Percentiles rank a stretch among this genome's conserved stretches.
Evolutionary conservation across 2,888 invertebrate species (phyloP).

Genomic region (Leucophora obtusa): DNA sequence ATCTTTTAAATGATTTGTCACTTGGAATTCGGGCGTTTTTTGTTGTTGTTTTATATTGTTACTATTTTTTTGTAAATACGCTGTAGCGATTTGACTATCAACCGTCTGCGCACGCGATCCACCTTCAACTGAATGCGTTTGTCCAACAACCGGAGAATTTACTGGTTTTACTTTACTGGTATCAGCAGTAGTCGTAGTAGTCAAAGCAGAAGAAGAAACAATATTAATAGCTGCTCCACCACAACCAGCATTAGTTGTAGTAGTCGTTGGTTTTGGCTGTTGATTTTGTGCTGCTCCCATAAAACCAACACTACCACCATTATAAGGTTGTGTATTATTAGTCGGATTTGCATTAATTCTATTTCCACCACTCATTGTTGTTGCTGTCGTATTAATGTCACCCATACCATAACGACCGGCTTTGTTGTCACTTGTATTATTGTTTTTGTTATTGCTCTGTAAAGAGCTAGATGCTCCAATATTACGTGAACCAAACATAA

Average conservation of each 20-base stretch:
- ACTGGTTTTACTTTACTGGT: conserved; percentile 65
- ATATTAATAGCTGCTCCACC: conserved; percentile 53
- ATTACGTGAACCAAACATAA: conserved; percentile 56
- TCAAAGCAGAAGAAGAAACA: conserved; percentile 38
- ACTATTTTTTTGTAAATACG: conserved; percentile 37
- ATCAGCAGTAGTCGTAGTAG: conserved; percentile 45
- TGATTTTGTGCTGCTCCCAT: conserved; percentile 58
- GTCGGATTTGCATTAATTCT: conserved; percentile 55
- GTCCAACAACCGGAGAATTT: conserved; percentile 69
- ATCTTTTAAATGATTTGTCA: conserved; percentile 68
- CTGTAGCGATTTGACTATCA: conserved; percentile 55
- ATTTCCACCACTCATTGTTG: conserved; percentile 59
- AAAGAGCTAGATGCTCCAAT: conserved; percentile 52
- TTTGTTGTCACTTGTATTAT: conserved; percentile 67
- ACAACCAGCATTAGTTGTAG: conserved; percentile 50
- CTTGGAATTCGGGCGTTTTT: conserved; percentile 52
- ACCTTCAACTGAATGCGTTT: conserved; percentile 76
- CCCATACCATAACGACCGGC: conserved; percentile 62
- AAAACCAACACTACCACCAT: conserved; percentile 28
- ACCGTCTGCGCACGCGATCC: conserved; percentile 77
- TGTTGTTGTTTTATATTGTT: conserved; percentile 59
- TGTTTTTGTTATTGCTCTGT: conserved; percentile 53
- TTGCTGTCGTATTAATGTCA: conserved; percentile 58
- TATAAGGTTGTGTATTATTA: conserved; percentile 36
- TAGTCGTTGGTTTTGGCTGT: conserved; percentile 26